Percentiles rank a stretch among this genome's conserved stretches.
phyloP scores from a whole-genome alignment of 2,888 invertebrate species.

The Aelia acuminata region DNA sequence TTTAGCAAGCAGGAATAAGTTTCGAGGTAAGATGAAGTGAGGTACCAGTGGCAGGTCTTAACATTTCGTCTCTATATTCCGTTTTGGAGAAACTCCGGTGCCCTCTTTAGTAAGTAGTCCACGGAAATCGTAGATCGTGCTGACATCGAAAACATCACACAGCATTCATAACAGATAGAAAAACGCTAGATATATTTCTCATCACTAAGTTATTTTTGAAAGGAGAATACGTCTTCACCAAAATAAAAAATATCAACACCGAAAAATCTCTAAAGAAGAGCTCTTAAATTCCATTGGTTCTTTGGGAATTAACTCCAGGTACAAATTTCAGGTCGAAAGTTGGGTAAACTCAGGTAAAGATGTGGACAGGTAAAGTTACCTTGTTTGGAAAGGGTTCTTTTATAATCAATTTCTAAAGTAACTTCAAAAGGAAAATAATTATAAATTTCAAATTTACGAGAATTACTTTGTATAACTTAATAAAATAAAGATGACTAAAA shows the following conservation, averaged over 20 bases:
- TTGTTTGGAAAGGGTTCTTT: not conserved
- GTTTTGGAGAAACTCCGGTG: constrained; percentile 27
- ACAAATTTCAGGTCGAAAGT: not conserved
- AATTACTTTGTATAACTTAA: not conserved
- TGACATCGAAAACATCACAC: not conserved
- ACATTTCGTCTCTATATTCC: not conserved
- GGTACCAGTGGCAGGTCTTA: not conserved
- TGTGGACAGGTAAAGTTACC: not conserved
- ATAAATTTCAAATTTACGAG: not conserved
- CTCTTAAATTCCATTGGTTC: not conserved
- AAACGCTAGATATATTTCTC: not conserved
- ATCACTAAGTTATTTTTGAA: not conserved
- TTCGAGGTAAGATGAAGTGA: no score
- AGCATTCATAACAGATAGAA: not conserved
- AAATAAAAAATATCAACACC: not conserved
- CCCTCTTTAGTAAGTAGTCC: constrained; percentile 29
- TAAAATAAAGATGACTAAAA: no score
- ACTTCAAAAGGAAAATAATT: not conserved
- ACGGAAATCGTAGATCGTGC: constrained; percentile 26
- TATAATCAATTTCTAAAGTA: not conserved
- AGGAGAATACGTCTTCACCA: not conserved
- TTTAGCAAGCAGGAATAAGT: no score
- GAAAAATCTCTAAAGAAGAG: not conserved
- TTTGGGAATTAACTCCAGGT: not conserved
- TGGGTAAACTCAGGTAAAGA: not conserved